Percentiles rank a stretch among this genome's conserved stretches.
Conservation (phyloP, 2,797 vertebrate genomes). For the Ptychadena robeensis region DNA sequence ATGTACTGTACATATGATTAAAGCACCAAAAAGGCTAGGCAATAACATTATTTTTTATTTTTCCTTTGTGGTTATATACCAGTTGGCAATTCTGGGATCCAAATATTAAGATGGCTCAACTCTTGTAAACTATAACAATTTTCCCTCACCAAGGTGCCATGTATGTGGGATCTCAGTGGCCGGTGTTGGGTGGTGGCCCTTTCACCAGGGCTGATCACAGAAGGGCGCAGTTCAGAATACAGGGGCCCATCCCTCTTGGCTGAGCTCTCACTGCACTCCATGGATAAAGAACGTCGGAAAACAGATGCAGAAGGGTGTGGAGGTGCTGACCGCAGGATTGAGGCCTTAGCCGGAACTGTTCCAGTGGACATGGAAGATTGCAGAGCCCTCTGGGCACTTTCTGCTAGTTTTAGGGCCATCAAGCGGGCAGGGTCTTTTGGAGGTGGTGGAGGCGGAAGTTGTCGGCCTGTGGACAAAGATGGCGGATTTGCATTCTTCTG, state of each 20-base stretch:
- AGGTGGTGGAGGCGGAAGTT: conserved; percentile 78
- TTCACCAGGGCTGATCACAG: conserved; percentile 26
- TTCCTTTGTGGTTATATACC: too few relatives aligned
- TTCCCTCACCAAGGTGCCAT: conserved; percentile 42
- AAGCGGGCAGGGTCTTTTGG: conserved; percentile 83
- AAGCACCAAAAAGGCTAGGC: too few relatives aligned
- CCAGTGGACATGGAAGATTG: conserved; percentile 68
- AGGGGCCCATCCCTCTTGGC: conserved; percentile 67
- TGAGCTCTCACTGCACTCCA: conserved; percentile 72
- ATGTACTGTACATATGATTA: too few relatives aligned
- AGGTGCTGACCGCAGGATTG: conserved; percentile 5
- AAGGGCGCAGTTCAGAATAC: conserved; percentile 71
- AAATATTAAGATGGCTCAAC: too few relatives aligned
- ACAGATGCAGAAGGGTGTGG: conserved; percentile 62
- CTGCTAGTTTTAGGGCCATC: conserved; percentile 81
- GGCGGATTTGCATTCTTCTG: conserved; percentile 66
- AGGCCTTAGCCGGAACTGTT: conserved; percentile 64
- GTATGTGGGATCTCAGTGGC: conserved; percentile 41
- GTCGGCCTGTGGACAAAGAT: conserved; percentile 66
- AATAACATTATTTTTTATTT: too few relatives aligned
- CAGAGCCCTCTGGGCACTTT: conserved; percentile 79
- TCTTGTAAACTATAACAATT: neutral
- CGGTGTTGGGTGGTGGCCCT: conserved; percentile 23
- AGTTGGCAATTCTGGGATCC: too few relatives aligned
- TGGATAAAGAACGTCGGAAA: conserved; percentile 73